phyloP scores from a whole-genome alignment of 2,797 vertebrate species.

The Petrocephalus sullivani region DNA sequence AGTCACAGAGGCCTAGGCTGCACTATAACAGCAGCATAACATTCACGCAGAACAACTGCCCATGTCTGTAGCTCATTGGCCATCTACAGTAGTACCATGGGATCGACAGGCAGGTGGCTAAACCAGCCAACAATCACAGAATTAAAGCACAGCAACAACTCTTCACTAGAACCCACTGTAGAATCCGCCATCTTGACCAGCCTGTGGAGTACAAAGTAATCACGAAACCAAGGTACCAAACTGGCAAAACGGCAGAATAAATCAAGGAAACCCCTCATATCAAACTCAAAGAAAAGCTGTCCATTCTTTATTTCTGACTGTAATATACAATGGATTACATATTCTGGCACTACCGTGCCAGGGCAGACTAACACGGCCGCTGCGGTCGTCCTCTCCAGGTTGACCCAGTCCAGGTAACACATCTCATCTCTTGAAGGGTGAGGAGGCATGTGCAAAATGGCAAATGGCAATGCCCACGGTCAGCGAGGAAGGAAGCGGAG shows the following conservation, averaged over 20 bases:
- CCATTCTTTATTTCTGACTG: constrained; percentile 30
- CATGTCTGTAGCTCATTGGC: neutral
- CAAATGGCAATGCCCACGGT: neutral
- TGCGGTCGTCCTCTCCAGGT: neutral
- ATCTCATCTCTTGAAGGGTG: neutral
- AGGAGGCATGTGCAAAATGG: neutral
- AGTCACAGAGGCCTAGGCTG: neutral
- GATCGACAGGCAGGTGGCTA: neutral
- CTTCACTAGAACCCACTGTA: neutral
- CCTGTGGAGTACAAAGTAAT: neutral
- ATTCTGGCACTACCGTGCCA: constrained; percentile 27
- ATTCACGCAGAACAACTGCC: neutral
- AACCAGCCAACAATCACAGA: neutral
- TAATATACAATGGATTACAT: constrained; percentile 36
- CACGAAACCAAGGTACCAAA: neutral
- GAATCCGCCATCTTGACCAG: neutral
- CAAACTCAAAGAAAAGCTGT: neutral
- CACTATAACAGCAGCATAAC: neutral
- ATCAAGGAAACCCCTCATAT: neutral
- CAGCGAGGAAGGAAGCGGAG: neutral
- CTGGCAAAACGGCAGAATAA: neutral
- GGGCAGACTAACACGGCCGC: constrained; percentile 22
- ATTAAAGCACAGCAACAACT: neutral
- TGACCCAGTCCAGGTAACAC: constrained; percentile 21
- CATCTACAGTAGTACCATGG: neutral